A percentile compares a stretch with the other conserved stretches of the same genome.
These are phyloP conservation scores for Shinisaurus crocodilurus DNA, from an alignment of 2,113 vertebrate genomes.

Conservation along the genomic window DNA sequence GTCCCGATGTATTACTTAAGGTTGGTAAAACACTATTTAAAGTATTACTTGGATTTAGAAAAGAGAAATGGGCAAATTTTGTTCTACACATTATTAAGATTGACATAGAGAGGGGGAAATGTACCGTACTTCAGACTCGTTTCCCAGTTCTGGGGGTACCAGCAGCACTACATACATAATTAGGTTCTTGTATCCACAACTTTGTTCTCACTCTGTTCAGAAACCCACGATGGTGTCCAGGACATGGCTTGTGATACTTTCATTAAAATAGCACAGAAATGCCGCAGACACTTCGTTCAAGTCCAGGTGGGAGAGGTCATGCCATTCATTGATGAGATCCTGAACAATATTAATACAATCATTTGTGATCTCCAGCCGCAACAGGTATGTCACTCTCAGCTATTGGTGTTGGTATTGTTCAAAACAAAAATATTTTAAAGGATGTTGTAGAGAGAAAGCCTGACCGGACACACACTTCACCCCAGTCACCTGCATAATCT, in stretches of 20 bases:
- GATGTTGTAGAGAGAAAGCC: no score
- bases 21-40: not conserved
- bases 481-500: no score
- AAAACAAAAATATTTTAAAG: not conserved
- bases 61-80: not conserved
- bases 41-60: not conserved
- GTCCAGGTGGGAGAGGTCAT: conserved; percentile 99
- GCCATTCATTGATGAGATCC: conserved; percentile 98
- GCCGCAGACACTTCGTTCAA: conserved; percentile 98
- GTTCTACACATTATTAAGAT: not conserved
- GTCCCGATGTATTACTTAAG: not conserved
- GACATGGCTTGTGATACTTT: conserved; percentile 99
- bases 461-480: no score
- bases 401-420: not conserved
- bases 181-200: not conserved
- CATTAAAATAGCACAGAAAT: conserved; percentile 99
- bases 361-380: conserved; percentile 99
- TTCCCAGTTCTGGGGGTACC: no score
- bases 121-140: no score
- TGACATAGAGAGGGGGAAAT: not conserved
- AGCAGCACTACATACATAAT: not conserved
- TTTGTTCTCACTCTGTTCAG: conserved; percentile 73
- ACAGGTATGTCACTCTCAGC: conserved; percentile 80
- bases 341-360: conserved; percentile 99
- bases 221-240: conserved; percentile 98